These are phyloP conservation scores for Drosophila arawakana DNA, from an alignment of 1,140 invertebrate genomes.

Conservation along the genomic window DNA sequence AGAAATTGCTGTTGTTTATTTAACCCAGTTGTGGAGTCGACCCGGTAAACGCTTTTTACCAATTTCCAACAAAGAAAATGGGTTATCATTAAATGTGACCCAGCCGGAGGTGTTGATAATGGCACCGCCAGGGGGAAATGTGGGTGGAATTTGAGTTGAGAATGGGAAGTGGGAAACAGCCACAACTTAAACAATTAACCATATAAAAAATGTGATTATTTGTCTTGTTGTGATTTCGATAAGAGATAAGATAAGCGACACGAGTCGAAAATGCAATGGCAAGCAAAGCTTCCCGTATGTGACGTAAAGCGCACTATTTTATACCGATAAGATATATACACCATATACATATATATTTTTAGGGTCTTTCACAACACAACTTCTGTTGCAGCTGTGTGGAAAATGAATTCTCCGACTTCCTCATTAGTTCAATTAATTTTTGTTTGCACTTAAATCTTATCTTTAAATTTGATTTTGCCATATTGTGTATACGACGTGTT, in stretches of 20 bases:
- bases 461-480: neutral
- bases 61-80: slow-evolving; percentile 48
- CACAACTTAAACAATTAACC: slow-evolving; percentile 34
- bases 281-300: slow-evolving; percentile 14
- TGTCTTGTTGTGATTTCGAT: slow-evolving; percentile 45
- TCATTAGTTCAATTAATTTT: slow-evolving; percentile 1
- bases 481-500: neutral
- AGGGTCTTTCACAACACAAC: slow-evolving; percentile 56
- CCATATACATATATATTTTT: neutral
- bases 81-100: slow-evolving; percentile 69
- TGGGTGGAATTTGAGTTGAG: too few species aligned
- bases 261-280: slow-evolving; percentile 25
- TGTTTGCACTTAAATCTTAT: slow-evolving; percentile 2
- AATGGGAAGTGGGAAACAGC: slow-evolving; percentile 19
- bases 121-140: neutral
- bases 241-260: slow-evolving; percentile 57
- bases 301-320: slow-evolving; percentile 59
- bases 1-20: slow-evolving; percentile 58
- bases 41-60: slow-evolving; percentile 43
- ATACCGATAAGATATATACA: slow-evolving; percentile 39
- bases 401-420: slow-evolving; percentile 13
- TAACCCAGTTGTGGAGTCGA: slow-evolving; percentile 54
- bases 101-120: slow-evolving; percentile 54
- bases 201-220: slow-evolving; percentile 35
- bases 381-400: slow-evolving; percentile 41